These are phyloP conservation scores for Saxicola maurus DNA, from an alignment of 2,797 vertebrate genomes.

Conservation along the genomic window DNA sequence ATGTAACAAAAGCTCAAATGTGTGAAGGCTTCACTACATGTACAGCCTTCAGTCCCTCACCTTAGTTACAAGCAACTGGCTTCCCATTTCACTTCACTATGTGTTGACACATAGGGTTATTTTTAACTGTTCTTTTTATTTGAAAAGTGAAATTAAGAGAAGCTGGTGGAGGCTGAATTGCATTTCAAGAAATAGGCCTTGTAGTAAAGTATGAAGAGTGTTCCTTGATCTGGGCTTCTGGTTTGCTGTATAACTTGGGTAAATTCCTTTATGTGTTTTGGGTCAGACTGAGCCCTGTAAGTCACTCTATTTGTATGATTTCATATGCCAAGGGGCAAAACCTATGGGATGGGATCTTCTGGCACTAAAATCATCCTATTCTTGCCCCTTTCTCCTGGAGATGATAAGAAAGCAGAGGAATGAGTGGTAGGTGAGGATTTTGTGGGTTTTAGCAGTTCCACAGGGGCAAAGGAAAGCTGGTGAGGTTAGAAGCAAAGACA, in stretches of 20 bases:
- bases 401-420: background rate
- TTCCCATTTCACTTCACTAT: background rate
- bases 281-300: background rate
- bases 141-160: background rate
- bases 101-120: background rate
- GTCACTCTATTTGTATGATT: background rate
- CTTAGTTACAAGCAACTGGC: background rate
- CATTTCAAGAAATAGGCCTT: background rate
- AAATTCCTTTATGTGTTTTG: background rate
- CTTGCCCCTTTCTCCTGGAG: background rate
- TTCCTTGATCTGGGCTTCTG: background rate
- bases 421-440: background rate
- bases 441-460: background rate
- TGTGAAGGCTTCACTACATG: background rate
- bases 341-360: background rate
- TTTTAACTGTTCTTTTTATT: background rate
- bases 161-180: background rate
- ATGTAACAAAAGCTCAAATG: accelerated
- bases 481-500: background rate
- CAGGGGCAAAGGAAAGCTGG: background rate
- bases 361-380: background rate
- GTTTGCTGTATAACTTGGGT: background rate
- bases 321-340: background rate
- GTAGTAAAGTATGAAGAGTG: background rate
- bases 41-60: background rate